Evolutionary conservation across 2,888 invertebrate species (phyloP), one percentile per base, ranked within the genome.

Genomic region (Volucella inanis): DNA sequence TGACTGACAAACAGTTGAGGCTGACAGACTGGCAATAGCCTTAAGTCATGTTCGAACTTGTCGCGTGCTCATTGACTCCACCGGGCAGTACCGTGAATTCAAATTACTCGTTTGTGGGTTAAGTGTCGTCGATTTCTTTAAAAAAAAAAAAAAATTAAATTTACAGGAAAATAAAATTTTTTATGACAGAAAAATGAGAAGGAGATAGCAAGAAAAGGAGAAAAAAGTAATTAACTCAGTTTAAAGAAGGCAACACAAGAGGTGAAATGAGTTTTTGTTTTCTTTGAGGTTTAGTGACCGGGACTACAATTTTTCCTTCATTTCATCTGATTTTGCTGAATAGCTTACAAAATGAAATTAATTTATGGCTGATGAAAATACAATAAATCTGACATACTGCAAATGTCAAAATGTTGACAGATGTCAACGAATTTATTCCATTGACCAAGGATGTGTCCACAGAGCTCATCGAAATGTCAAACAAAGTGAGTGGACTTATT

Each of bases 231-330:
- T 45, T 14, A 57, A 57, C 59, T 72, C 71, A 82, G 71, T 18
- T 82, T 65, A 82, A 82, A 82, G 45, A 55, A 43, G 54, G 49
- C 47, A 49, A 50, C 52, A 43, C 54, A 43, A 43, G 50, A 45
- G 14, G 38, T 47, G 57, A 67, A 72, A 83, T 68, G 72, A 62
- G 77, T 61, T 31, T 31, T 83, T 83, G 67, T 78, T 83, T 18
- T 68, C 72, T 68, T 83, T 74, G 68, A 68, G 55, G 78, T 78
- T 78, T 74, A 83, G 43, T 78, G 83, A 83, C 62, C 83, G 57
- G 41, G 52, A 59, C 55, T 82, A 38, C 39, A 54, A 31, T 18
- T 68, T 52, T 61, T 49, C 11, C 50, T 49, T 64, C 57, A 50
- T 43, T 45, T 12, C 6, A 1, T 31, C 31, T 31, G 31, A 10